phyloP scores from a whole-genome alignment of 1,140 invertebrate genomes.

The Panagrolaimus sp. region DNA sequence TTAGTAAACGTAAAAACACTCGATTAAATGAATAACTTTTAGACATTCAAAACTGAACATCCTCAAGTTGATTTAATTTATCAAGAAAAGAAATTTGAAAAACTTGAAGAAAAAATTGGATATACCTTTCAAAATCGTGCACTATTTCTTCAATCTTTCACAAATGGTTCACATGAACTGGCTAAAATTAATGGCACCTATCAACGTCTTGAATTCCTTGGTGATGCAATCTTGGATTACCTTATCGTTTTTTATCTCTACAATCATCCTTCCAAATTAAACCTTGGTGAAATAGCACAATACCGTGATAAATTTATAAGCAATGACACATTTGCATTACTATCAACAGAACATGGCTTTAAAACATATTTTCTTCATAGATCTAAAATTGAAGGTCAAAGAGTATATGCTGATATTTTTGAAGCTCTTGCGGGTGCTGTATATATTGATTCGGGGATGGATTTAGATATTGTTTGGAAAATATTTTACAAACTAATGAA shows the following conservation, averaged over 20 bases:
- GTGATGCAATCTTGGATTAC: slow-evolving; percentile 94
- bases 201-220: slow-evolving; percentile 91
- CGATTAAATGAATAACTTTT: too few species aligned
- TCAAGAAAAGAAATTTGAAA: slow-evolving; percentile 67
- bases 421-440: slow-evolving; percentile 96
- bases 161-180: slow-evolving; percentile 87
- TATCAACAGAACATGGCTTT: slow-evolving; percentile 69
- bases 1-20: too few species aligned
- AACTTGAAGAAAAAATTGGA: slow-evolving; percentile 75
- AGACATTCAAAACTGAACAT: too few species aligned
- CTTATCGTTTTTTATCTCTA: slow-evolving; percentile 91
- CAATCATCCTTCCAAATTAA: slow-evolving; percentile 78
- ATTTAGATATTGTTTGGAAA: slow-evolving; percentile 87
- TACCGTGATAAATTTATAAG: slow-evolving; percentile 93
- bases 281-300: slow-evolving; percentile 90
- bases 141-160: slow-evolving; percentile 85
- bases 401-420: slow-evolving; percentile 96
- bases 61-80: too few species aligned
- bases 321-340: slow-evolving; percentile 95
- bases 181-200: slow-evolving; percentile 95
- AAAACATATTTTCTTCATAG: slow-evolving; percentile 46
- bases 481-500: slow-evolving; percentile 89
- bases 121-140: slow-evolving; percentile 66
- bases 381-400: slow-evolving; percentile 69
- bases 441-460: slow-evolving; percentile 87